phyloP scores from a whole-genome alignment of 1,140 invertebrate genomes.

The Drosophila kurseongensis region DNA sequence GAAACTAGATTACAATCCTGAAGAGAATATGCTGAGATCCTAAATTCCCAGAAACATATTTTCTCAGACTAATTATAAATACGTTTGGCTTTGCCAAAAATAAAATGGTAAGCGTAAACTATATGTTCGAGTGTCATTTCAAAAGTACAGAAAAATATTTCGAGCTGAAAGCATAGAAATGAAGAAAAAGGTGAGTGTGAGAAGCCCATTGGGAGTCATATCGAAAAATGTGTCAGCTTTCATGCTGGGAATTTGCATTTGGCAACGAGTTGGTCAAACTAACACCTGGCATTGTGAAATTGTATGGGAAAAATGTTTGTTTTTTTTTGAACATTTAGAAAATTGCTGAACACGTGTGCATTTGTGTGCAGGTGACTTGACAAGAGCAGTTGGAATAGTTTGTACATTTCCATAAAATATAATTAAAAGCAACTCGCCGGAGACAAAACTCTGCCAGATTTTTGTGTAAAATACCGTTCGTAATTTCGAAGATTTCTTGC shows the following conservation, averaged over 20 bases:
- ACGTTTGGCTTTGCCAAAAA: neutral
- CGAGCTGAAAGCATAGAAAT: conserved; percentile 7
- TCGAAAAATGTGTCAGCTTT: conserved; percentile 37
- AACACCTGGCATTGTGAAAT: conserved; percentile 40
- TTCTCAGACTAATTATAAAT: conserved; percentile 8
- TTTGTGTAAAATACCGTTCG: conserved; percentile 39
- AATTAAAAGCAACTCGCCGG: conserved; percentile 73
- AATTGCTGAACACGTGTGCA: conserved; percentile 23
- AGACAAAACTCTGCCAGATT: conserved; percentile 9
- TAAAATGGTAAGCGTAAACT: conserved; percentile 1
- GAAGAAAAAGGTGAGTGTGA: neutral
- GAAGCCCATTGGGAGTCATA: conserved; percentile 30
- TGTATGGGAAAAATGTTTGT: conserved; percentile 7
- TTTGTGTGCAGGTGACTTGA: conserved; percentile 48
- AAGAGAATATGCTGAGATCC: neutral
- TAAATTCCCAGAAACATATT: neutral
- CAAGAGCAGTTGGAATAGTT: conserved; percentile 27
- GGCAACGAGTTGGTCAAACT: conserved; percentile 47
- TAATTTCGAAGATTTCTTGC: conserved; percentile 62
- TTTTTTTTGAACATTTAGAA: conserved; percentile 17
- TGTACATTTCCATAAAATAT: conserved; percentile 71
- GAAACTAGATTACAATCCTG: neutral
- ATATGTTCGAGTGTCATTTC: conserved; percentile 10
- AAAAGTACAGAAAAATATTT: conserved; percentile 8
- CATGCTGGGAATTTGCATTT: conserved; percentile 47